Conservation (phyloP, 2,113 vertebrate species). For the Lichenostomus cassidix region DNA sequence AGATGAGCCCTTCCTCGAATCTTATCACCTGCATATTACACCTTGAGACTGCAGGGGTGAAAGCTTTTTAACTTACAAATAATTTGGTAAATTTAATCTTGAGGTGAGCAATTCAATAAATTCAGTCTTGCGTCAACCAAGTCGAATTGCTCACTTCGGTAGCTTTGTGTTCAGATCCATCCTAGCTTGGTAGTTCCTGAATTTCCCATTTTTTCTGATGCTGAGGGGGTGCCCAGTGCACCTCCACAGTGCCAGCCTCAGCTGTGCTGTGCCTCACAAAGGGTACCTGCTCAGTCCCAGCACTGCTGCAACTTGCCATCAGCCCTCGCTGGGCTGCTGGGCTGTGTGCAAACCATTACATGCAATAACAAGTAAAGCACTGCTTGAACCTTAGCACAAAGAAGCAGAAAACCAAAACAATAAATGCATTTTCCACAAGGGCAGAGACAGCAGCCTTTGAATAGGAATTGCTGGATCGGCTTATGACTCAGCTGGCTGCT, state of each 20-base stretch:
- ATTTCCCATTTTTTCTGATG: neutral
- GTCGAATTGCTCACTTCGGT: neutral
- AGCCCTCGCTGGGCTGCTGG: neutral
- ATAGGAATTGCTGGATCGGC: conserved; percentile 7
- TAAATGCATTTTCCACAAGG: conserved; percentile 35
- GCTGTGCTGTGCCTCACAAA: neutral
- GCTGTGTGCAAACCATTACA: neutral
- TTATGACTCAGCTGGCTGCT: conserved; percentile 45
- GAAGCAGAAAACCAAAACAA: conserved; percentile 31
- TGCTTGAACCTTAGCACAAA: conserved; percentile 48
- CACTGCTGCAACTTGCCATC: neutral
- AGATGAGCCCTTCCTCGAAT: neutral
- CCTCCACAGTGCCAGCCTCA: accelerated
- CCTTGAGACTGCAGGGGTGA: neutral
- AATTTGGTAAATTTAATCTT: neutral
- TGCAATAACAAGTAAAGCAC: neutral
- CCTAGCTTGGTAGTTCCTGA: neutral
- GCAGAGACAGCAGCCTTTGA: conserved; percentile 36
- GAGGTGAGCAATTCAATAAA: neutral
- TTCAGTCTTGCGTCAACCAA: neutral
- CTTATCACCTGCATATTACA: too few relatives aligned
- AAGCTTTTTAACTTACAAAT: neutral
- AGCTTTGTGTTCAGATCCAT: neutral
- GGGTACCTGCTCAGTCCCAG: neutral
- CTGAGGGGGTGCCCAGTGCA: neutral